Evolutionary conservation across 2,888 invertebrate species (phyloP), one percentile per base, ranked within the genome.

Genomic region (Amitus sp.): DNA sequence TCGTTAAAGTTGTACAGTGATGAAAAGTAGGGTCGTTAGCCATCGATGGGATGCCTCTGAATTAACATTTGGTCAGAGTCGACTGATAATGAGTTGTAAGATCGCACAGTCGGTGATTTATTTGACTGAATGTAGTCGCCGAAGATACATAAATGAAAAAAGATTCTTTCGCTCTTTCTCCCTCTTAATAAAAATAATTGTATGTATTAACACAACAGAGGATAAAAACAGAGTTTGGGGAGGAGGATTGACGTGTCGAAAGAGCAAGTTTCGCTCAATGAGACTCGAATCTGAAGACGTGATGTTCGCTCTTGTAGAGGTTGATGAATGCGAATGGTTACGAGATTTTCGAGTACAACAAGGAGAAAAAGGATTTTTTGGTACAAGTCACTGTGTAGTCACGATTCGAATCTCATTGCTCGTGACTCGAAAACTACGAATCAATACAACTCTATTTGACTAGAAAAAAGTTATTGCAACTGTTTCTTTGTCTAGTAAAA

Each of bases 1-100:
- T n/a, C n/a, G n/a, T n/a, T n/a, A n/a, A n/a, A n/a, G n/a, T n/a
- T n/a, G n/a, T n/a, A n/a, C n/a, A n/a, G n/a, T n/a, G n/a, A n/a
- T n/a, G n/a, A n/a, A n/a, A n/a, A n/a, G n/a, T n/a, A 52, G 27
- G 20, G 40, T 39, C 3, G 39, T 50, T 53, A 52, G 52, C 40
- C 56, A 62, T 46, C 57, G 62, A 48, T 61, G 66, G 64, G 63
- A 61, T 61, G 63, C 61, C 66, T 63, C 49, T 34, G 33, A 27
- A 40, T 46, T 59, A 59, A 54, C 66, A 56, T 64, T 62, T 64
- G 59, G 66, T 66, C 59, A 64, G 53, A 23, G 9, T n/a, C 47
- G 47, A 34, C 20, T 18, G 12, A 27, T 23, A 18, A 4, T 13
- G 13, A 15, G 45, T 15, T 45, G 45, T 20, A 20, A 17, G 13